These are phyloP conservation scores for Acanthosepion lycidas DNA, from an alignment of 2,888 invertebrate genomes.

Conservation along the genomic window DNA sequence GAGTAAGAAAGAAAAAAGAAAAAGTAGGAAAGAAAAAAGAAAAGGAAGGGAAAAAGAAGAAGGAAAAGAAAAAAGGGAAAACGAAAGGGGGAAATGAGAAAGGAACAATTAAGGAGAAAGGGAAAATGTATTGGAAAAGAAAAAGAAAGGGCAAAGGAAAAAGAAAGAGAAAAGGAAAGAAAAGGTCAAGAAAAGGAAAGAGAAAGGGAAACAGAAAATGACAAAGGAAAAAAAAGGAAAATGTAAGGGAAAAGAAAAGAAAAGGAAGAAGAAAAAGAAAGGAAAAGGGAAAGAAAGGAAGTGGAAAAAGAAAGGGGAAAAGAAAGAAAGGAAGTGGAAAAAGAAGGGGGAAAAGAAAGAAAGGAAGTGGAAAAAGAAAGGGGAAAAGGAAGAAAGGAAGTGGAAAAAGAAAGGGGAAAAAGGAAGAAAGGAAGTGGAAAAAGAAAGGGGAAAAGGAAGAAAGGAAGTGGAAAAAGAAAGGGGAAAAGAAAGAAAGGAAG, in stretches of 20 bases:
- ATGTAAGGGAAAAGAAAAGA: background rate
- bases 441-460: too few species aligned
- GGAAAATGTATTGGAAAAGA: background rate
- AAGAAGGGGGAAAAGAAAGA: background rate
- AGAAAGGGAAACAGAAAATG: background rate
- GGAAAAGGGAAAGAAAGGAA: too few species aligned
- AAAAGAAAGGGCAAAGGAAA: background rate
- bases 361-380: too few species aligned
- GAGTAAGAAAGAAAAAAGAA: background rate
- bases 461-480: too few species aligned
- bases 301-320: too few species aligned
- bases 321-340: background rate
- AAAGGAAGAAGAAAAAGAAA: too few species aligned
- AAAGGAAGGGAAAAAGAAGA: background rate
- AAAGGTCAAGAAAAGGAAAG: background rate
- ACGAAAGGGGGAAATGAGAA: background rate
- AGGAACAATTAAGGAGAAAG: background rate
- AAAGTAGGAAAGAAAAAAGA: background rate
- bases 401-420: too few species aligned
- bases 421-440: too few species aligned
- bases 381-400: too few species aligned
- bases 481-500: too few species aligned
- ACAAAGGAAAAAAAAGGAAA: background rate
- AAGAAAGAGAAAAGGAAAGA: background rate
- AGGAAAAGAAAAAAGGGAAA: background rate